These are phyloP conservation scores for Coregonus ussuriensis DNA, from an alignment of 2,797 vertebrate species.

Conservation along the genomic window DNA sequence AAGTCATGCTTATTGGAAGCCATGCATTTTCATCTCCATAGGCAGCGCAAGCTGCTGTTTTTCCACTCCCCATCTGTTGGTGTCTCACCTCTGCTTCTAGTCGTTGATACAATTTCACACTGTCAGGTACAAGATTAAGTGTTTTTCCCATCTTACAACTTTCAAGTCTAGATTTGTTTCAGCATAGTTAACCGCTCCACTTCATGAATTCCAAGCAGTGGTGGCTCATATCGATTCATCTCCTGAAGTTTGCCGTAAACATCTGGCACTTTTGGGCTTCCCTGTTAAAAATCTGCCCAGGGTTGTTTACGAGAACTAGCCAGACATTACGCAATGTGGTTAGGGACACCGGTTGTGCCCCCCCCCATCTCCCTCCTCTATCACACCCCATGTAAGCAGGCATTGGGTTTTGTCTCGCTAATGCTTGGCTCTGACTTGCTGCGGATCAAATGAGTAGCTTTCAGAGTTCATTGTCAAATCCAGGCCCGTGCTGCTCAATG, in stretches of 20 bases:
- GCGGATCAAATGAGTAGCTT: conserved; percentile 5
- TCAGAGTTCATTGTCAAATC: conserved; percentile 26
- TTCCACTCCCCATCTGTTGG: not conserved
- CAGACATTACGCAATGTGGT: not conserved
- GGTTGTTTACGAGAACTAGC: not conserved
- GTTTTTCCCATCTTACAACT: not conserved
- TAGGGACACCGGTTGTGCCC: not conserved
- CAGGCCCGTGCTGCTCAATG: conserved; percentile 1
- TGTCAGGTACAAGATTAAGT: not conserved
- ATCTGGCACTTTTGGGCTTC: not conserved
- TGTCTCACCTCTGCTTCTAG: not conserved
- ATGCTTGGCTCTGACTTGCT: not conserved
- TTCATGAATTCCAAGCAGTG: not conserved
- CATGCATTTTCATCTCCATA: not conserved
- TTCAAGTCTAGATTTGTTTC: not conserved
- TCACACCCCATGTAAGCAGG: not conserved
- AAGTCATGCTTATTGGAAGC: not conserved
- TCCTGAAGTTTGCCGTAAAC: not conserved
- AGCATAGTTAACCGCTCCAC: not conserved
- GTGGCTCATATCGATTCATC: too few relatives aligned
- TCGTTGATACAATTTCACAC: not conserved
- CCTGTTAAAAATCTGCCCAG: not conserved
- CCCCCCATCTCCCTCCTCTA: not conserved
- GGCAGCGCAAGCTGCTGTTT: conserved; percentile 7
- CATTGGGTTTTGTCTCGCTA: not conserved